Conservation (phyloP, 2,888 invertebrate species). For the Cephus sareptanus region DNA sequence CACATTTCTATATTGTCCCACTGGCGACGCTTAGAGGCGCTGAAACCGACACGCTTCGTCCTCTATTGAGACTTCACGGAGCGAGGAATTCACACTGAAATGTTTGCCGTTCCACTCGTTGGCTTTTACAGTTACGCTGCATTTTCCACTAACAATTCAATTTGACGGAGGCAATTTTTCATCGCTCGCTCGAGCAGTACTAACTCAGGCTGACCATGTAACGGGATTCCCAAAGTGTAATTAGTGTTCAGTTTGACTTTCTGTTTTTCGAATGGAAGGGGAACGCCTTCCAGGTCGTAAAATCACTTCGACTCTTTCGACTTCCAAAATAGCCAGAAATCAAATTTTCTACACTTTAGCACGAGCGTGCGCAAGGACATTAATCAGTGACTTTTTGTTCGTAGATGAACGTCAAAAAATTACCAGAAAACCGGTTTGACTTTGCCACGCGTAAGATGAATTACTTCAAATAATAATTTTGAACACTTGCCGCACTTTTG, state of each 20-base stretch:
- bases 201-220: background rate
- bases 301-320: background rate
- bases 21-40: background rate
- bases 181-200: background rate
- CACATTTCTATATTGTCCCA: background rate
- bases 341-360: background rate
- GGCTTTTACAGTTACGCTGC: background rate
- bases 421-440: background rate
- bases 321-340: background rate
- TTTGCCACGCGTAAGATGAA: background rate
- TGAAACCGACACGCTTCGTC: background rate
- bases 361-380: background rate
- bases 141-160: background rate
- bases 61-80: background rate
- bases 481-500: background rate
- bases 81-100: background rate
- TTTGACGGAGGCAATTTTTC: background rate
- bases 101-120: background rate
- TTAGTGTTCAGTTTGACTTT: background rate
- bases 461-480: background rate
- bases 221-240: slow-evolving; percentile 4
- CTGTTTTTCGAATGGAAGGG: background rate
- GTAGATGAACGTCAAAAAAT: background rate
- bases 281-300: background rate
- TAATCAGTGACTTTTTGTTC: background rate